phyloP scores from a whole-genome alignment of 2,113 vertebrate species.

The Mungos mungo region DNA sequence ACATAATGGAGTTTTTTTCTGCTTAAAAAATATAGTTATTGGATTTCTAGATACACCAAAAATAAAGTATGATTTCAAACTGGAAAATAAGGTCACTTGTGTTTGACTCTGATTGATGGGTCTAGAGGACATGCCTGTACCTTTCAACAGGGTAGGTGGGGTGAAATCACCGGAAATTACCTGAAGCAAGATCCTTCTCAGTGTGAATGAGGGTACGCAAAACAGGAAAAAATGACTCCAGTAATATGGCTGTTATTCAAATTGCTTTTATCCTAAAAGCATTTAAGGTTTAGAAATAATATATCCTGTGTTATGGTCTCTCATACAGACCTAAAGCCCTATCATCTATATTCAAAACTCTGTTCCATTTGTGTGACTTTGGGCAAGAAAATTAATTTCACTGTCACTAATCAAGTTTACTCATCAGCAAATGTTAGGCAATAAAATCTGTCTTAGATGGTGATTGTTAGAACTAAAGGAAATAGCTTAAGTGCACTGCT shows the following conservation, averaged over 20 bases:
- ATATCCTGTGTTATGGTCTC: neutral
- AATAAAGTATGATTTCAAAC: constrained; percentile 85
- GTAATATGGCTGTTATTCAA: neutral
- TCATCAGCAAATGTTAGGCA: neutral
- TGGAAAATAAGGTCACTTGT: neutral
- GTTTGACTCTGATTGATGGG: neutral
- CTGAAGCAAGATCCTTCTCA: neutral
- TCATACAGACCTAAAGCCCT: neutral
- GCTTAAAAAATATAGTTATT: constrained; percentile 82
- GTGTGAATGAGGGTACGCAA: neutral
- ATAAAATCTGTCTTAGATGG: neutral
- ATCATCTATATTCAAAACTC: neutral
- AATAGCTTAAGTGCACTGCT: neutral
- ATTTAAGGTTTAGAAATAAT: neutral
- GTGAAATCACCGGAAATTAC: neutral
- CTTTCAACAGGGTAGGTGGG: neutral
- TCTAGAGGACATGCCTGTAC: neutral
- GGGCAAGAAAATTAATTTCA: neutral
- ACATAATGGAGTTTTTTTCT: constrained; percentile 73
- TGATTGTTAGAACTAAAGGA: neutral
- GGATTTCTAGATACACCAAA: constrained; percentile 79
- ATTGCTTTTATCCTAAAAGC: neutral
- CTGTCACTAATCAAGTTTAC: neutral
- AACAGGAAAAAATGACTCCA: neutral
- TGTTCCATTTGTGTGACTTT: neutral